These are phyloP conservation scores for Gavialis gangeticus DNA, from an alignment of 2,113 vertebrate genomes.

Conservation along the genomic window DNA sequence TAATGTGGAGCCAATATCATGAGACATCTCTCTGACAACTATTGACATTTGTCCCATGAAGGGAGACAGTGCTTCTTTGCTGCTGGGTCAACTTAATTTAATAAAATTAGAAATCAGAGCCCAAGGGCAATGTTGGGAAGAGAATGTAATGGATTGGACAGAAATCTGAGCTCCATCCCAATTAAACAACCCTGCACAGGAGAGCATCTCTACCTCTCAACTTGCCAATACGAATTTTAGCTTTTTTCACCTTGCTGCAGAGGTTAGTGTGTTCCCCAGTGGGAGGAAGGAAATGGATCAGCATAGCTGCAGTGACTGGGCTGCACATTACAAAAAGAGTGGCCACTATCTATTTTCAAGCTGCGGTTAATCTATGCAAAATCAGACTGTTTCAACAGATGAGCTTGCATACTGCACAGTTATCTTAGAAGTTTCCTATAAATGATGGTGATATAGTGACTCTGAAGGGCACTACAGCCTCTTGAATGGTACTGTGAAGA, in stretches of 20 bases:
- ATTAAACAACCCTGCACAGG: not conserved
- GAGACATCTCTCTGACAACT: not conserved
- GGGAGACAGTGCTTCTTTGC: rapidly evolving
- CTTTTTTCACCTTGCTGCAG: rapidly evolving
- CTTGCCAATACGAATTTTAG: not conserved
- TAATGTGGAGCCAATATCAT: rapidly evolving
- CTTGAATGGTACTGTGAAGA: not conserved
- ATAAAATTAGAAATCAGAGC: not conserved
- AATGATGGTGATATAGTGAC: rapidly evolving
- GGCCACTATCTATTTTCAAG: not conserved
- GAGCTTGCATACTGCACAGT: rapidly evolving
- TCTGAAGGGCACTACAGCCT: not conserved
- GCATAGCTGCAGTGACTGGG: rapidly evolving
- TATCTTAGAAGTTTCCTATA: not conserved
- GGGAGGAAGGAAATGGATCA: not conserved
- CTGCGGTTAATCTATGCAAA: not conserved
- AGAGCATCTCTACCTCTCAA: rapidly evolving
- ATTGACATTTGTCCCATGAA: rapidly evolving
- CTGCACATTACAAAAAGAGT: not conserved
- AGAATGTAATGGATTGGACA: not conserved
- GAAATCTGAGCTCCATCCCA: not conserved
- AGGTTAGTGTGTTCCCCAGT: not conserved
- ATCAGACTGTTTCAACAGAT: not conserved
- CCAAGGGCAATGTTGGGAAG: not conserved
- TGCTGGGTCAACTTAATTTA: not conserved